These are phyloP conservation scores for Tachina lurida DNA, from an alignment of 2,888 invertebrate genomes.

Conservation along the genomic window DNA sequence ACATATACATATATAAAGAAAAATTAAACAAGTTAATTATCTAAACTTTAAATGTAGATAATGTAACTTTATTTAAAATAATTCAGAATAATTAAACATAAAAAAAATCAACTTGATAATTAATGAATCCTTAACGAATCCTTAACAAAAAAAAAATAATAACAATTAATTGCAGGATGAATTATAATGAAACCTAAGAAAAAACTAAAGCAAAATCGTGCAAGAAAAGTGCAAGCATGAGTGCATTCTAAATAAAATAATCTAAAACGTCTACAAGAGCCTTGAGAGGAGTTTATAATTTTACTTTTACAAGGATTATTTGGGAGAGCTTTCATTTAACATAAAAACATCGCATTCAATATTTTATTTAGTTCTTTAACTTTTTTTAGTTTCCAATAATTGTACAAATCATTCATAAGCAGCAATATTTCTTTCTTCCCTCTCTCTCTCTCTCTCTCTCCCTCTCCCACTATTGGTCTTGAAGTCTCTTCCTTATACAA, in stretches of 20 bases:
- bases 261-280: not conserved
- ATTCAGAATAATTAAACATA: constrained; percentile 27
- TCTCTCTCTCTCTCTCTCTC: too few species aligned
- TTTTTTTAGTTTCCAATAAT: not conserved
- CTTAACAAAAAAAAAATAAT: too few species aligned
- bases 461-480: too few species aligned
- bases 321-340: not conserved
- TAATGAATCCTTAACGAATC: not conserved
- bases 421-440: not conserved
- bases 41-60: constrained; percentile 64
- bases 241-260: not conserved
- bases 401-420: not conserved
- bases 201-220: constrained; percentile 14
- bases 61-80: constrained; percentile 66
- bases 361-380: not conserved
- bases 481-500: not conserved
- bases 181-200: not conserved
- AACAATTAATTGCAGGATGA: too few species aligned
- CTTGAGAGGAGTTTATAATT: constrained; percentile 11
- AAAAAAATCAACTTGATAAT: constrained; percentile 1
- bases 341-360: not conserved
- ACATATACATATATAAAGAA: not conserved
- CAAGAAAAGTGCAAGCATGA: constrained; percentile 14
- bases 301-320: not conserved
- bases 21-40: constrained; percentile 26